Conservation (phyloP, 2,888 invertebrate genomes). For the Lasioglossum vierecki region DNA sequence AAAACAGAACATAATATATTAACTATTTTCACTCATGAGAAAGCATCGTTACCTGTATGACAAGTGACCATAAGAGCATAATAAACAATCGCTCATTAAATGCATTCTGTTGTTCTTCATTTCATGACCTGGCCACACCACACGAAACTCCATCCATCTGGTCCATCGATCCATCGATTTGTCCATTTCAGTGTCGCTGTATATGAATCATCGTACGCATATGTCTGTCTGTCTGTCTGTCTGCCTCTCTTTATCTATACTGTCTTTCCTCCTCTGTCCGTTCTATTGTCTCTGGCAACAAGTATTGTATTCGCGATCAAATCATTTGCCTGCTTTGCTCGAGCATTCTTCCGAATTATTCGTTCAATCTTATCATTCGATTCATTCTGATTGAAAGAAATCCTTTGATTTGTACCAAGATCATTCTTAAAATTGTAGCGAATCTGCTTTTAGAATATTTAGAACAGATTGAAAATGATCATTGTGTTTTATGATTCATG, state of each 20-base stretch:
- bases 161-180: conserved; percentile 67
- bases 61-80: conserved; percentile 85
- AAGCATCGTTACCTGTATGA: conserved; percentile 85
- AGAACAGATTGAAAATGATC: no score
- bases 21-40: conserved; percentile 84
- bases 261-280: background rate
- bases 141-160: conserved; percentile 68
- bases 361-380: no score
- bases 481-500: no score
- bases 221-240: conserved; percentile 36
- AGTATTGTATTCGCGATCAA: background rate
- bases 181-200: conserved; percentile 68
- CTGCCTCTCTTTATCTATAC: conserved; percentile 19
- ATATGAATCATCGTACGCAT: conserved; percentile 70
- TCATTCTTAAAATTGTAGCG: no score
- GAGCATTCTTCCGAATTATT: no score
- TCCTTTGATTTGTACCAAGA: no score
- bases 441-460: no score
- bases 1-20: conserved; percentile 77
- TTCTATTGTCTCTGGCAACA: background rate
- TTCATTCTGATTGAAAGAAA: no score
- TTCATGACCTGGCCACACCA: conserved; percentile 82
- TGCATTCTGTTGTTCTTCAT: conserved; percentile 84
- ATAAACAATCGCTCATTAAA: conserved; percentile 85
- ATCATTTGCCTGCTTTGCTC: background rate